phyloP scores from a whole-genome alignment of 2,113 vertebrate species.

The Ophiodon elongatus region DNA sequence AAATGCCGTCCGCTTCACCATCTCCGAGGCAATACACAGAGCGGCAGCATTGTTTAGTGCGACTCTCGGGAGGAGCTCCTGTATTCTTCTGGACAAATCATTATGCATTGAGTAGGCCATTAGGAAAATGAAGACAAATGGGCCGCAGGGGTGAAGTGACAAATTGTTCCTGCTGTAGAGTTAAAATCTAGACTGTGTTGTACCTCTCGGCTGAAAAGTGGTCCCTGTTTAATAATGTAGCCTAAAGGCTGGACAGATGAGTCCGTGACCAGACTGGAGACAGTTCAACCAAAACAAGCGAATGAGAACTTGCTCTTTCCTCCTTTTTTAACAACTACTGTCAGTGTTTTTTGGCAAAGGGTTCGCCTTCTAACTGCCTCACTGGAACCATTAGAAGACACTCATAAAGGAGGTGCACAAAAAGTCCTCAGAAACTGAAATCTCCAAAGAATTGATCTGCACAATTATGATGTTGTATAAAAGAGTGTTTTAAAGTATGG shows the following conservation, averaged over 20 bases:
- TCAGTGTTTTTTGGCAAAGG: not conserved
- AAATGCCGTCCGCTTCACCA: slow-evolving; percentile 70
- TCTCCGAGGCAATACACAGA: slow-evolving; percentile 70
- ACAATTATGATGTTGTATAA: not conserved
- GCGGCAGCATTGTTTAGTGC: slow-evolving; percentile 80
- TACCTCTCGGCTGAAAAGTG: slow-evolving; percentile 51
- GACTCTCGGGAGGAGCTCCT: slow-evolving; percentile 76
- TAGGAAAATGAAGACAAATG: slow-evolving; percentile 87
- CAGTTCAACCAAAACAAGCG: slow-evolving; percentile 1
- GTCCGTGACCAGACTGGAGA: not conserved
- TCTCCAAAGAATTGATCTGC: not conserved
- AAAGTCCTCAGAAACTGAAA: not conserved
- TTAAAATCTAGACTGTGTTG: slow-evolving; percentile 68
- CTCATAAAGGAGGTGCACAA: not conserved
- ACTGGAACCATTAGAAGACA: not conserved
- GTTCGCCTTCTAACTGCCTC: not conserved
- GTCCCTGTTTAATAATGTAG: slow-evolving; percentile 15
- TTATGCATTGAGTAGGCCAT: slow-evolving; percentile 88
- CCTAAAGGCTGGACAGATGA: not conserved
- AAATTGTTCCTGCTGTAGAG: slow-evolving; percentile 75
- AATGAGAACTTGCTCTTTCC: not conserved
- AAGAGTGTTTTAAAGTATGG: not conserved
- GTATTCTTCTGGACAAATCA: slow-evolving; percentile 85
- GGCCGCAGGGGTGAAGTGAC: slow-evolving; percentile 71
- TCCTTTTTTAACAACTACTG: not conserved